A percentile compares a stretch with the other conserved stretches of the same genome.
These are phyloP conservation scores for Maccullochella peelii DNA, from an alignment of 2,113 vertebrate species.

Conservation along the genomic window DNA sequence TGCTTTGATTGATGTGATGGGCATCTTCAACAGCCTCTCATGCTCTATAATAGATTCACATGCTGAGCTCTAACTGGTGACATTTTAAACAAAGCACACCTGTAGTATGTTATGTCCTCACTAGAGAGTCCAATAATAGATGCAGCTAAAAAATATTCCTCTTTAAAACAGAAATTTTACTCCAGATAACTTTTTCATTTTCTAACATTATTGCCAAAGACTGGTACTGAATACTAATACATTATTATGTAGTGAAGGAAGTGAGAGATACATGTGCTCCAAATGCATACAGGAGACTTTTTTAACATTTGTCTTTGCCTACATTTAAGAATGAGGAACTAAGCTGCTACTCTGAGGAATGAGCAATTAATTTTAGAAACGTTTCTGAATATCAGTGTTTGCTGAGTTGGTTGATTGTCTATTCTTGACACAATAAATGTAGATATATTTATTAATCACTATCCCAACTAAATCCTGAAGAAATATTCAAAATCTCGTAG, in stretches of 20 bases:
- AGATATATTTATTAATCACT: conserved; percentile 19
- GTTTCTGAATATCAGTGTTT: conserved; percentile 21
- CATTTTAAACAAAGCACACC: conserved; percentile 22
- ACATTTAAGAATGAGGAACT: not conserved
- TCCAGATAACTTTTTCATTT: conserved; percentile 1
- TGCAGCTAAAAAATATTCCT: not conserved
- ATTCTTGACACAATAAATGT: conserved; percentile 8
- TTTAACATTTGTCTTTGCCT: conserved; percentile 1
- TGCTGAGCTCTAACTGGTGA: conserved; percentile 10
- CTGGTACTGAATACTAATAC: not conserved
- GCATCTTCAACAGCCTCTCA: conserved; percentile 26
- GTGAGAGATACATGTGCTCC: conserved; percentile 14
- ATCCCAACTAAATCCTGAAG: conserved; percentile 13
- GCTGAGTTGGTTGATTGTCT: not conserved
- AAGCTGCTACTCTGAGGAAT: conserved; percentile 3
- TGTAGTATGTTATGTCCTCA: not conserved
- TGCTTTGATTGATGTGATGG: conserved; percentile 19
- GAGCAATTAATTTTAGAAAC: not conserved
- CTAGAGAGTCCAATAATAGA: conserved; percentile 10
- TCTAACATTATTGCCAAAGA: conserved; percentile 9
- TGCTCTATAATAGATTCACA: conserved; percentile 22
- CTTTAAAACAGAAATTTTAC: not conserved
- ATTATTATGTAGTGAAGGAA: not conserved
- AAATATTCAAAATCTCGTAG: conserved; percentile 29
- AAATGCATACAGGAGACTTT: not conserved